These are phyloP conservation scores for Avahi laniger DNA, from an alignment of 2,797 vertebrate species.

Conservation along the genomic window DNA sequence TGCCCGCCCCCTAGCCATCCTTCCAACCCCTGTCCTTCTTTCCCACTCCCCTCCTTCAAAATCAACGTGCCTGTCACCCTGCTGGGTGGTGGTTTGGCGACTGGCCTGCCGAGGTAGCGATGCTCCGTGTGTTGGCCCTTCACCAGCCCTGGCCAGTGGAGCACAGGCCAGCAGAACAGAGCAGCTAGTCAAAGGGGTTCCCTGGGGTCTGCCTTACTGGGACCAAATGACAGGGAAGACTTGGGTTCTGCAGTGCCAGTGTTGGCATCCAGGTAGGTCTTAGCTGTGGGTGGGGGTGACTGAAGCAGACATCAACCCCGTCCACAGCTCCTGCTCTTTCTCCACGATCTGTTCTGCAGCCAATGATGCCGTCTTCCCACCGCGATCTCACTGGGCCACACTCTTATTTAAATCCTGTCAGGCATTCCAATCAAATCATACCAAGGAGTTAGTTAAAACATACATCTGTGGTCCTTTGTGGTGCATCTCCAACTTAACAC, in stretches of 20 bases:
- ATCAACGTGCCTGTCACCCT: not conserved
- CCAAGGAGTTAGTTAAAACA: not conserved
- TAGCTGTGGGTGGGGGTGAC: not conserved
- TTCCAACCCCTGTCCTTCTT: not conserved
- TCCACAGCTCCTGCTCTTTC: not conserved
- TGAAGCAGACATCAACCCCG: not conserved
- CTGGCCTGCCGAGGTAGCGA: not conserved
- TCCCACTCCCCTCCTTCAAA: not conserved
- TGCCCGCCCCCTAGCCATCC: accelerated
- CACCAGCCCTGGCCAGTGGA: accelerated
- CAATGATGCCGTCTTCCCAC: not conserved
- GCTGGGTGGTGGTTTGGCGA: not conserved
- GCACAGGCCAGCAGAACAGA: not conserved
- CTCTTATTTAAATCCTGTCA: not conserved
- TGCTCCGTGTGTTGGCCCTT: not conserved
- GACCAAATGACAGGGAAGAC: not conserved
- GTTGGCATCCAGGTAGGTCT: not conserved
- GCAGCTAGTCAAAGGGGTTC: not conserved
- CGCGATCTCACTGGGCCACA: not conserved
- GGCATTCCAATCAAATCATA: accelerated
- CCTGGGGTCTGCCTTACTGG: not conserved
- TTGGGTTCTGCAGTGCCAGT: not conserved
- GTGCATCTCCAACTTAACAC: not conserved
- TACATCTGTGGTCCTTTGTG: not conserved
- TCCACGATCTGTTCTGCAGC: not conserved